A percentile compares a stretch with the other conserved stretches of the same genome.
Conservation (phyloP, 2,797 vertebrate genomes). For the Sebastes dallii region DNA sequence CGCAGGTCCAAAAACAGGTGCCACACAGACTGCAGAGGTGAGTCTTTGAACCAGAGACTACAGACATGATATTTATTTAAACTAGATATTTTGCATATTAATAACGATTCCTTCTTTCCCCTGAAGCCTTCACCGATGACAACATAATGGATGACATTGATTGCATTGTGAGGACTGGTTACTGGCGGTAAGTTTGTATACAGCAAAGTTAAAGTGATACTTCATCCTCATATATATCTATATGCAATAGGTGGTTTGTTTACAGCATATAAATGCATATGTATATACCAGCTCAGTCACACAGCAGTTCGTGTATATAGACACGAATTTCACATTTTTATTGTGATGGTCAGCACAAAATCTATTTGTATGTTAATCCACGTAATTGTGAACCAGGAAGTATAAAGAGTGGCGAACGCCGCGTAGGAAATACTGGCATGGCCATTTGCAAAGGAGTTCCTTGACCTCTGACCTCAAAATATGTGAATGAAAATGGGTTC, state of each 20-base stretch:
- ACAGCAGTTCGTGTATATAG: no score
- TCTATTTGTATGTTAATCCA: no score
- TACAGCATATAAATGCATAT: background rate
- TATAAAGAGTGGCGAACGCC: no score
- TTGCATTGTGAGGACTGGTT: constrained; percentile 13
- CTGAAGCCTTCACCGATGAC: constrained; percentile 54
- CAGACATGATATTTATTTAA: background rate
- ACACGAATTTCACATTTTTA: no score
- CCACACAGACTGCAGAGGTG: background rate
- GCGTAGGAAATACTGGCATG: no score
- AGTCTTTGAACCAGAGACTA: background rate
- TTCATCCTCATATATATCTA: background rate
- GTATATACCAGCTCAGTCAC: background rate
- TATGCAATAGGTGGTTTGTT: background rate
- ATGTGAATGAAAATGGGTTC: no score
- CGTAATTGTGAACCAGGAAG: no score
- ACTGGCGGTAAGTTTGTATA: constrained; percentile 37
- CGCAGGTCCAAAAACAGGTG: constrained; percentile 18
- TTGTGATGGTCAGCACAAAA: no score
- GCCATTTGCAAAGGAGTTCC: no score
- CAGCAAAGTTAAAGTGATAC: background rate
- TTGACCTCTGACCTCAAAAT: no score
- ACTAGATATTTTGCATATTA: background rate
- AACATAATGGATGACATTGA: constrained; percentile 55
- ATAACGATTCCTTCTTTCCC: background rate